Base-by-base conservation (phyloP, 2,113 vertebrate genomes). In the Scomber colias region DNA sequence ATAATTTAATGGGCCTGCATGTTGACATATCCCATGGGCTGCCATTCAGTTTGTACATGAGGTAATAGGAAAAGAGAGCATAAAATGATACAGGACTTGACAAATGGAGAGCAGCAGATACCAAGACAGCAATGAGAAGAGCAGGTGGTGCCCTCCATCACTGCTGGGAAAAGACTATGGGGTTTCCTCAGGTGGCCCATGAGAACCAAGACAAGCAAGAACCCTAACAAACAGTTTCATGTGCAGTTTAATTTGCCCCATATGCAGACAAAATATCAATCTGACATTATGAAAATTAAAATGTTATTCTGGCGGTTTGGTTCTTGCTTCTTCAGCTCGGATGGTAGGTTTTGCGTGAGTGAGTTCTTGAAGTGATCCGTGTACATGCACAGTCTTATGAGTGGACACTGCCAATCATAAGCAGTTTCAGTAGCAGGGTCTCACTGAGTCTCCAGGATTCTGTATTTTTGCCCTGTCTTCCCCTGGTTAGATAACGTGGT, bases 1-100 rank as follows among this genome's bases (percentile, higher is more conserved):
- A 93, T 93, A 89, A 91, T 92, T 92, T 91, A 94, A 93, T 90
- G 78, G 87, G 73, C 71, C 78, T 76, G 60, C 82, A 86, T 93
- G 91, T 88, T 87, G 89, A 92, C 90, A 87, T 69, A 75, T 89
- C 88, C 89, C 87, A 62, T 77, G 88, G 89, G 87, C 76, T 67
- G 66, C 81, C 83, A 68, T 83, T 81, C 81, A 72, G 83, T 79
- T 79, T 73, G 79, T 67, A 78, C 77, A 44, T 57, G 73, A 78
- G 46, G 73, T 78, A 83, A 87, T 74, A 76, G 76, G 75, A 68
- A 90, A 84, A 60, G 45, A 74, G 64, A 75, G 77, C 60, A 78
- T 75, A 64, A 83, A 84, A 77, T 83, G 76, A 78, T 75, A 83
- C 67, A 81, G 75, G 54, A 73, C 49, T 48, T 77, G 86, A 88